These are phyloP conservation scores for Drepana falcataria DNA, from an alignment of 2,888 invertebrate species.

Conservation along the genomic window DNA sequence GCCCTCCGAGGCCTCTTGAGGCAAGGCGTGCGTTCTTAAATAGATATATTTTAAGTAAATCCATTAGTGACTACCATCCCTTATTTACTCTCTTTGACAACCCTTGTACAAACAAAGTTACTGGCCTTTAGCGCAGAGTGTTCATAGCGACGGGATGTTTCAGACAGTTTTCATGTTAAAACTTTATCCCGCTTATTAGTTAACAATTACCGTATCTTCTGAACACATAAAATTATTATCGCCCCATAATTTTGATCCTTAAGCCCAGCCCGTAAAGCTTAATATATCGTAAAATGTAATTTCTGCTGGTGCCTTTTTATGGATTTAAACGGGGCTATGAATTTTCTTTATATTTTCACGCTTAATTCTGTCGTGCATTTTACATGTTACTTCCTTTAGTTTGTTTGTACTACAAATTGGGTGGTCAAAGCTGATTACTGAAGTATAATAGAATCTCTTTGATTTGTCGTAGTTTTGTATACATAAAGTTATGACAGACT, in stretches of 20 bases:
- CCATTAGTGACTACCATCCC: no score
- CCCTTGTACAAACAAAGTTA: slow-evolving; percentile 4
- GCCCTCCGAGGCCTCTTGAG: no score
- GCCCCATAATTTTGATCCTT: slow-evolving; percentile 3
- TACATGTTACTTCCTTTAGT: no score
- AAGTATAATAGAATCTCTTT: no score
- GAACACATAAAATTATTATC: slow-evolving; percentile 1
- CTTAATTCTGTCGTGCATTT: background rate
- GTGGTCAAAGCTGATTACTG: no score
- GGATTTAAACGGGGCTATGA: background rate
- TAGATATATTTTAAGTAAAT: no score
- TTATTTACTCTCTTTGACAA: slow-evolving; percentile 6
- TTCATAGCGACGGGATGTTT: slow-evolving; percentile 14
- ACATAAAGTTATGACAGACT: no score
- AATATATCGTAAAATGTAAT: background rate
- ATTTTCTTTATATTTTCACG: background rate
- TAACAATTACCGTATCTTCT: slow-evolving; percentile 14
- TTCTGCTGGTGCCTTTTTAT: background rate
- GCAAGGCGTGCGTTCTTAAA: no score
- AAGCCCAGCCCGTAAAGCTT: background rate
- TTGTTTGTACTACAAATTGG: no score
- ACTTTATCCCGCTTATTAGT: slow-evolving; percentile 20
- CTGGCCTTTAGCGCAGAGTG: slow-evolving; percentile 9
- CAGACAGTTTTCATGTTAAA: slow-evolving; percentile 25
- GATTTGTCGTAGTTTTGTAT: no score